Base-by-base conservation (phyloP, 2,888 invertebrate species). In the Heterodera filipjevi region DNA sequence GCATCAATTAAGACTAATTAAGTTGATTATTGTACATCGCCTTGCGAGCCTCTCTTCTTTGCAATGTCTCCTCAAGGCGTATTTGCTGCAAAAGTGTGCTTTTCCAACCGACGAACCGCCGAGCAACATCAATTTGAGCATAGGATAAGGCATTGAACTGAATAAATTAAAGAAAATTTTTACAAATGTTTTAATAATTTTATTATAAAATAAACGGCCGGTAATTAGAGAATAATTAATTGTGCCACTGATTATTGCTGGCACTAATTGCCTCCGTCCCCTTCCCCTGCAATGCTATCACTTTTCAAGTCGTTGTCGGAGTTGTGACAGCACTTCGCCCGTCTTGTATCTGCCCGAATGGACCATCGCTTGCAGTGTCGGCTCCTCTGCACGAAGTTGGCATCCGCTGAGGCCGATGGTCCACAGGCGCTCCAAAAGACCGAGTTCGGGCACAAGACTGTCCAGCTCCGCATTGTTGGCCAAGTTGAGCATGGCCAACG, bases 321-420 rank as follows among this genome's bases (percentile, higher is more conserved):
- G 92, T 90, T 97, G 98, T 0, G 94, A 95, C 71, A 98, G 93
- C 35, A 92, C 90, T 89, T 98, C 97, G 93, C 95, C 94, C 0
- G 97, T 96, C 91, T 95, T 95, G 90, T 95, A 95, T 84, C 95
- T 93, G 86, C 96, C 96, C 79, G 94, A 89, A 74, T 94, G 94
- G 80, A 97, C 93, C 94, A 96, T 95, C 0, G 94, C 93, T 81
- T 93, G 93, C 0, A 96, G 90, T 0, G 96, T 96, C 89, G 96
- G 96, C 30, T 76, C 39, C 30, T 76, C 76, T 14, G 33, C 64
- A 86, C 85, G 85, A 39, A 87, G 91, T 39, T 93, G 92, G 89
- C 98, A 98, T 3, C 95, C 95, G 68, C 93, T 92, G 3, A 96
- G 94, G 90, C 95, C 95, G 64, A 99, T 91, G 91, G 96, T 97